phyloP scores from a whole-genome alignment of 2,113 vertebrate species.

The Sakesphorus luctuosus region DNA sequence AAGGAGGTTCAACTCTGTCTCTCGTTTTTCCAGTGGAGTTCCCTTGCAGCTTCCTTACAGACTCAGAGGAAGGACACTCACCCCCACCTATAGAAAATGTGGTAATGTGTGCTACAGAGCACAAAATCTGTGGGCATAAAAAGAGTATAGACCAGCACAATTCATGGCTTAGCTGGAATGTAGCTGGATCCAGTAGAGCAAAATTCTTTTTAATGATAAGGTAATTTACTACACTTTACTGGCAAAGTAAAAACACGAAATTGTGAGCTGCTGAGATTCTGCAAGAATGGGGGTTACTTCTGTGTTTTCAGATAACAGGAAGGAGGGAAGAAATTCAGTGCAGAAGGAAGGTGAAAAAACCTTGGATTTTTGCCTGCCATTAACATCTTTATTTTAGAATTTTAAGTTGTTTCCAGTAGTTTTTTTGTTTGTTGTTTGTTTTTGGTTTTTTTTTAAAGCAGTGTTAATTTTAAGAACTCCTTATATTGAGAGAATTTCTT shows the following conservation, averaged over 20 bases:
- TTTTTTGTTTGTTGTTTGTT: background rate
- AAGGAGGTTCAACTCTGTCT: background rate
- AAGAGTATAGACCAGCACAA: background rate
- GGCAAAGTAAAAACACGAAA: background rate
- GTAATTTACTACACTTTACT: background rate
- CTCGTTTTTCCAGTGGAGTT: background rate
- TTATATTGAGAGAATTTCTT: background rate
- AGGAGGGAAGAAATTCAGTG: background rate
- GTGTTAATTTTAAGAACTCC: background rate
- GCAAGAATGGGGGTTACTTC: background rate
- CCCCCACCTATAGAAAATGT: background rate
- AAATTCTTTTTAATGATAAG: background rate
- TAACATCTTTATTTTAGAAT: background rate
- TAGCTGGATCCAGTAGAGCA: background rate
- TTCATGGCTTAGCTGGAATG: background rate
- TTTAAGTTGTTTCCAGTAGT: background rate
- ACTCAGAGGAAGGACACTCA: background rate
- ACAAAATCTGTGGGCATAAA: background rate
- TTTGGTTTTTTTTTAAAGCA: background rate
- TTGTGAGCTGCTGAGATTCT: background rate
- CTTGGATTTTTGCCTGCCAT: background rate
- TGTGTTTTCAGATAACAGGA: background rate
- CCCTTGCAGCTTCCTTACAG: background rate
- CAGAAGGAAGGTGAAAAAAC: background rate
- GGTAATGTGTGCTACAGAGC: background rate